Conservation (phyloP, 2,113 vertebrate species). For the Jacana jacana region DNA sequence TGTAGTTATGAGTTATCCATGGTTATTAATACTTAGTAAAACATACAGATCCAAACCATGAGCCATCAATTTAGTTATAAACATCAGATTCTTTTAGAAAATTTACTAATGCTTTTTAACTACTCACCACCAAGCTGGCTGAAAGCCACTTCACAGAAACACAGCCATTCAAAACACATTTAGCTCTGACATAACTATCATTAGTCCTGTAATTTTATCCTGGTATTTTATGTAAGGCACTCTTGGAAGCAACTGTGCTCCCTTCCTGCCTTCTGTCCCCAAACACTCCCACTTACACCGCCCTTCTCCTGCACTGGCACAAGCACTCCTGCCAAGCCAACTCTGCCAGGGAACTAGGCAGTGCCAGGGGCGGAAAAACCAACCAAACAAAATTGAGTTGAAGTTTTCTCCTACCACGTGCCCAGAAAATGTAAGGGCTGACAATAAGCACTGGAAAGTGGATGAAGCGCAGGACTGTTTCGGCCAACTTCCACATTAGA, state of each 20-base stretch:
- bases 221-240: background rate
- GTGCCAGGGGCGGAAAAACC: too few species aligned
- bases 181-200: background rate
- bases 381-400: background rate
- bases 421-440: background rate
- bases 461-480: background rate
- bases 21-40: background rate
- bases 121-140: background rate
- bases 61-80: background rate
- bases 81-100: background rate
- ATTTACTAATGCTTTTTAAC: background rate
- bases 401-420: rapidly evolving
- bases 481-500: background rate
- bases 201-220: background rate
- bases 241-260: background rate
- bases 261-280: background rate
- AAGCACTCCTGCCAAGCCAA: background rate
- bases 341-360: background rate
- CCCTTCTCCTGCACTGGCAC: background rate
- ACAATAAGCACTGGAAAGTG: background rate
- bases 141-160: background rate
- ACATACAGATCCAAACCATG: background rate
- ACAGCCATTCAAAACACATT: background rate
- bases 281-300: background rate
- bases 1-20: background rate